A percentile compares a stretch with the other conserved stretches of the same genome.
phyloP scores from a whole-genome alignment of 2,113 vertebrate genomes.

The Benthochromis sp. region DNA sequence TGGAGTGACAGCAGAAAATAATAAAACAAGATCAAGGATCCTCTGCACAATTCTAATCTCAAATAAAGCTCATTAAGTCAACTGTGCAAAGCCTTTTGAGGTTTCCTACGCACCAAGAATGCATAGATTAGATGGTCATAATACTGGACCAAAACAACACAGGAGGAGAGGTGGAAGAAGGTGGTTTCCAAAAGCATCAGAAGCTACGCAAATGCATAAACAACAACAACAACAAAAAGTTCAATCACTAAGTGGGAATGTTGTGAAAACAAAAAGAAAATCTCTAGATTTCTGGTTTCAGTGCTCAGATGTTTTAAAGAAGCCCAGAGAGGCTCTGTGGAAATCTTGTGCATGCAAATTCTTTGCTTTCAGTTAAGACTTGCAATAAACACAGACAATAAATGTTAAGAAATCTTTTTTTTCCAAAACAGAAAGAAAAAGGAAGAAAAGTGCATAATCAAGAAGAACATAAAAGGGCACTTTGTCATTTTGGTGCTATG shows the following conservation, averaged over 20 bases:
- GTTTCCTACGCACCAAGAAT: slow-evolving; percentile 36
- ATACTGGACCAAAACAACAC: slow-evolving; percentile 21
- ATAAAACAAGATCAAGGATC: slow-evolving; percentile 15
- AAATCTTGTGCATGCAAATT: slow-evolving; percentile 5
- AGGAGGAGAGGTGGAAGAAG: not conserved
- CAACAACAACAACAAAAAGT: not conserved
- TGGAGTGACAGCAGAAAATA: slow-evolving; percentile 37
- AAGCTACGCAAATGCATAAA: not conserved
- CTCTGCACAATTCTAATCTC: slow-evolving; percentile 41
- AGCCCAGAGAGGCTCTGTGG: not conserved
- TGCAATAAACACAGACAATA: slow-evolving; percentile 33
- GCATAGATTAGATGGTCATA: slow-evolving; percentile 61
- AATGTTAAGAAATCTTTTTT: slow-evolving; percentile 18
- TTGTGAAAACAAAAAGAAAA: not conserved
- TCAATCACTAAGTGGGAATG: not conserved
- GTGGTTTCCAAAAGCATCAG: not conserved
- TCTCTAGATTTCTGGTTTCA: slow-evolving; percentile 13
- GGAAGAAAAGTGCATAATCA: slow-evolving; percentile 59
- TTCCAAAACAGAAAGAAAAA: slow-evolving; percentile 27
- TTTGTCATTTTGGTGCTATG: slow-evolving; percentile 62
- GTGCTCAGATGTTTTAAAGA: slow-evolving; percentile 28
- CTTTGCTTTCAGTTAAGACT: slow-evolving; percentile 37
- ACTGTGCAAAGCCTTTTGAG: slow-evolving; percentile 44
- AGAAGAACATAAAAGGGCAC: slow-evolving; percentile 65
- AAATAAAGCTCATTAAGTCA: slow-evolving; percentile 40